Conservation (phyloP, 2,113 vertebrate genomes). For the Spheniscus mendiculus region DNA sequence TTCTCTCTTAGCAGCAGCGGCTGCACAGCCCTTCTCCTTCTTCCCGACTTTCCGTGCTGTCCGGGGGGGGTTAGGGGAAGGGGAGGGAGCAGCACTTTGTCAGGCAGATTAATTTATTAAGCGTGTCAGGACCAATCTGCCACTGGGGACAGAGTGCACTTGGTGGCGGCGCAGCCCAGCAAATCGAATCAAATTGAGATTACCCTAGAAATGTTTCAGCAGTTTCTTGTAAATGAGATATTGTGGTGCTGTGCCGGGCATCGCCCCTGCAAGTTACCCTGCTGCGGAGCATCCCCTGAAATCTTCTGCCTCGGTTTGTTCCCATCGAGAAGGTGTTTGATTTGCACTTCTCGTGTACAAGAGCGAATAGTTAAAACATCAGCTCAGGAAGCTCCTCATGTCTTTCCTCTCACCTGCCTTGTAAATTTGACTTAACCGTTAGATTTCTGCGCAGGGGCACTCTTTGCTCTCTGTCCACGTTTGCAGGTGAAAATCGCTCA, state of each 20-base stretch:
- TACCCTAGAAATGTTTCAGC: background rate
- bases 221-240: background rate
- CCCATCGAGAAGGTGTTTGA: background rate
- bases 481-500: background rate
- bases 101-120: slow-evolving; percentile 54
- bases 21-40: background rate
- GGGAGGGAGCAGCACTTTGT: background rate
- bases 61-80: background rate
- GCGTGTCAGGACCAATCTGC: slow-evolving; percentile 32
- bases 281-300: background rate
- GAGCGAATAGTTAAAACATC: background rate
- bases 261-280: background rate
- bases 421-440: background rate
- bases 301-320: background rate
- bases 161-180: background rate
- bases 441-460: background rate
- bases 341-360: background rate
- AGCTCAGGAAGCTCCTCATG: background rate
- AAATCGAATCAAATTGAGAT: slow-evolving; percentile 32
- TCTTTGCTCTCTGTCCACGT: background rate
- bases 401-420: background rate
- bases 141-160: background rate
- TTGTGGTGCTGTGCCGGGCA: background rate
- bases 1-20: background rate
- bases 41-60: background rate